These are phyloP conservation scores for Scalopus aquaticus DNA, from an alignment of 2,113 vertebrate species.

Conservation along the genomic window DNA sequence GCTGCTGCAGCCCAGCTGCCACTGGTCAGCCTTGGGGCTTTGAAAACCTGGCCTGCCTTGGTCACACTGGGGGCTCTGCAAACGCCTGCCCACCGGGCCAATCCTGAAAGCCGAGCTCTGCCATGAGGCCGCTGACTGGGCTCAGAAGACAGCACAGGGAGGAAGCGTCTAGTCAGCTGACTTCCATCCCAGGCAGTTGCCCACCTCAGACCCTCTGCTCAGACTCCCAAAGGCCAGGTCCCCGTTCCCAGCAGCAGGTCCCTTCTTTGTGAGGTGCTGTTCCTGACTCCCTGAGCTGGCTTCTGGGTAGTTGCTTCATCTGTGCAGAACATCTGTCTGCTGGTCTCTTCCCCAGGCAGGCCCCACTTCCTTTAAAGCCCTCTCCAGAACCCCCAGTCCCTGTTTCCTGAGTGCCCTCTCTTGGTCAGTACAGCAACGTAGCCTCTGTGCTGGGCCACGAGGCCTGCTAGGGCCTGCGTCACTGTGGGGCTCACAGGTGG, in stretches of 20 bases:
- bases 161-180: neutral
- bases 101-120: neutral
- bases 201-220: neutral
- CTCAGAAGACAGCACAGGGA: neutral
- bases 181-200: neutral
- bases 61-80: neutral
- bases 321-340: neutral
- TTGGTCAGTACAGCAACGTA: conserved; percentile 4
- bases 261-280: neutral
- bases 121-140: neutral
- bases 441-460: neutral
- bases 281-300: neutral
- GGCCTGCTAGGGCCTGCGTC: neutral
- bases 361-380: neutral
- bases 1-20: neutral
- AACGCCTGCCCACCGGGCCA: neutral
- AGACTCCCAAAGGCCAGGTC: neutral
- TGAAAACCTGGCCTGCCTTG: neutral
- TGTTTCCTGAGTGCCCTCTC: neutral
- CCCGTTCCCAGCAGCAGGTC: neutral
- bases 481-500: neutral
- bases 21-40: neutral
- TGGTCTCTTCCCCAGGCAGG: neutral
- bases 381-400: neutral
- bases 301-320: neutral